Conservation (phyloP, 2,113 vertebrate genomes). For the human region DNA sequence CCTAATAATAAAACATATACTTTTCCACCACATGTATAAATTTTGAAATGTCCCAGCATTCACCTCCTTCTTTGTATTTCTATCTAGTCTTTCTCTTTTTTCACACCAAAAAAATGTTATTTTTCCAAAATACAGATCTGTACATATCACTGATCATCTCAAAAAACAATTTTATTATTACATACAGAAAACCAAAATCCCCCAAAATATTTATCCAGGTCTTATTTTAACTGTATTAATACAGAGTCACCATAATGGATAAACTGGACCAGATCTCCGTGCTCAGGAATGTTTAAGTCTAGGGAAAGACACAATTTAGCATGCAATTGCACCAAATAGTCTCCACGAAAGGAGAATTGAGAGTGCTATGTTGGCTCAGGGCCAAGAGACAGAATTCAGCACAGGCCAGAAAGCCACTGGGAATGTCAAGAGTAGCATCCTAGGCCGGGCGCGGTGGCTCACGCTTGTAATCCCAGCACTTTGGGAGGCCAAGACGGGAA, state of each 20-base stretch:
- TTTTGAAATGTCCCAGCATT: not conserved
- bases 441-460: too few species aligned
- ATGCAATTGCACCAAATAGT: not conserved
- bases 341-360: not conserved
- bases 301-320: not conserved
- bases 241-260: not conserved
- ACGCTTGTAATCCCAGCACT: too few species aligned
- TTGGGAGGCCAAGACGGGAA: too few species aligned
- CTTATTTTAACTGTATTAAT: not conserved
- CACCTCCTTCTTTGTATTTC: not conserved
- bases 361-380: not conserved
- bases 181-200: not conserved
- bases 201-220: not conserved
- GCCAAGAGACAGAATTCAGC: not conserved
- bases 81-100: not conserved
- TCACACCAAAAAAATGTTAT: not conserved
- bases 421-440: not conserved
- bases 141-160: not conserved
- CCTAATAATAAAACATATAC: not conserved
- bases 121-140: not conserved
- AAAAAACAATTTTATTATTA: not conserved
- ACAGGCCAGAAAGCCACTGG: too few species aligned
- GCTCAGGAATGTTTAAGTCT: not conserved
- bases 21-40: not conserved
- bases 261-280: not conserved